These are phyloP conservation scores for Pseudocheirus occidentalis DNA, from an alignment of 2,797 vertebrate species.

Conservation along the genomic window DNA sequence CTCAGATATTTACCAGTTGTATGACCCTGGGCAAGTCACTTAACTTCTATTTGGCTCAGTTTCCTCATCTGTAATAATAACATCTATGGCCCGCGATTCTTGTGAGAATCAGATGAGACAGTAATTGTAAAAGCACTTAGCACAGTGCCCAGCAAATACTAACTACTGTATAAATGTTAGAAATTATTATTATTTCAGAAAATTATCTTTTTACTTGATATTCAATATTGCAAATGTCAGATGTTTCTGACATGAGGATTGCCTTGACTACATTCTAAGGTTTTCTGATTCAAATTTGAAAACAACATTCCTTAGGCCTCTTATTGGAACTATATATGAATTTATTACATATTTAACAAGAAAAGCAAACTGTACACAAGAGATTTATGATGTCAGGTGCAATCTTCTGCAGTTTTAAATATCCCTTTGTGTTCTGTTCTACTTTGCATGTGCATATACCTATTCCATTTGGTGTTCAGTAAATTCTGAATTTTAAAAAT, in stretches of 20 bases:
- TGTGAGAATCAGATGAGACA: background rate
- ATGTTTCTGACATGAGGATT: background rate
- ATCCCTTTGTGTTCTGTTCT: background rate
- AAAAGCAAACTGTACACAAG: background rate
- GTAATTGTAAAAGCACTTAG: background rate
- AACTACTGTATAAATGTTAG: background rate
- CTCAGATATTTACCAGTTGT: background rate
- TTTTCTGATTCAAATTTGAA: background rate
- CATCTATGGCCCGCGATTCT: background rate
- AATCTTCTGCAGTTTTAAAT: background rate
- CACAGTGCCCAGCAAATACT: background rate
- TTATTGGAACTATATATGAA: background rate
- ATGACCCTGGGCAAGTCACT: background rate
- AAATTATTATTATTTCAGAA: background rate
- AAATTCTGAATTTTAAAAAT: background rate
- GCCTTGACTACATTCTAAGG: fast-evolving
- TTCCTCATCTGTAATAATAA: background rate
- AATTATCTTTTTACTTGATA: background rate
- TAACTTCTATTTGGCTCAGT: background rate
- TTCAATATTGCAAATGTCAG: background rate
- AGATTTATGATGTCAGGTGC: background rate
- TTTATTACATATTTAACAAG: background rate
- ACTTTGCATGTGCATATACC: background rate
- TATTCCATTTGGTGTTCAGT: background rate
- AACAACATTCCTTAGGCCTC: background rate